Evolutionary conservation across 2,113 vertebrate species (phyloP).

Genomic region (Syngnathus floridae): DNA sequence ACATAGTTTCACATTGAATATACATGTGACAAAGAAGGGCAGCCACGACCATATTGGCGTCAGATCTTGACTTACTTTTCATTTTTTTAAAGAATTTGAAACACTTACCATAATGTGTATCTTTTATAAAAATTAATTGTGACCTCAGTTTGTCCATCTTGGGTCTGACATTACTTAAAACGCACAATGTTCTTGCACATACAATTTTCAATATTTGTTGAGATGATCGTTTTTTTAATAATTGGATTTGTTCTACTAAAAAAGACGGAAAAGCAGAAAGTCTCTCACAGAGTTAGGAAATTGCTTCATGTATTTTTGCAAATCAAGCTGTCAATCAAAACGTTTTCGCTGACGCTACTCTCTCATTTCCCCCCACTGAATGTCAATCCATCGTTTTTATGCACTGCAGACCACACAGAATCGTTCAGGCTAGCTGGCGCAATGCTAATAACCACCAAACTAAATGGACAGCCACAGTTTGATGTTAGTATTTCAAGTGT

Average conservation of each 20-base stretch:
- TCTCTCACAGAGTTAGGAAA: background rate
- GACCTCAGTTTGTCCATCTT: no score
- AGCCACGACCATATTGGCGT: background rate
- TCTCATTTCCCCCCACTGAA: no score
- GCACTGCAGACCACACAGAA: background rate
- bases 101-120: no score
- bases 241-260: background rate
- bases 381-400: background rate
- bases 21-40: background rate
- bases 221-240: background rate
- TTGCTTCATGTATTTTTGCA: background rate
- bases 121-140: no score
- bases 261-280: background rate
- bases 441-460: background rate
- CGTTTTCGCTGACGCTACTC: background rate
- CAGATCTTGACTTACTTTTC: background rate
- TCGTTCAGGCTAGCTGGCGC: background rate
- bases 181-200: background rate
- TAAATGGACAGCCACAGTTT: background rate
- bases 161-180: no score
- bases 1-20: background rate
- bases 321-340: background rate
- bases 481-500: background rate
- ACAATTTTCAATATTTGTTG: background rate
- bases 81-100: no score